Conservation (phyloP, 2,113 vertebrate species). For the Triplophysa dalaica region DNA sequence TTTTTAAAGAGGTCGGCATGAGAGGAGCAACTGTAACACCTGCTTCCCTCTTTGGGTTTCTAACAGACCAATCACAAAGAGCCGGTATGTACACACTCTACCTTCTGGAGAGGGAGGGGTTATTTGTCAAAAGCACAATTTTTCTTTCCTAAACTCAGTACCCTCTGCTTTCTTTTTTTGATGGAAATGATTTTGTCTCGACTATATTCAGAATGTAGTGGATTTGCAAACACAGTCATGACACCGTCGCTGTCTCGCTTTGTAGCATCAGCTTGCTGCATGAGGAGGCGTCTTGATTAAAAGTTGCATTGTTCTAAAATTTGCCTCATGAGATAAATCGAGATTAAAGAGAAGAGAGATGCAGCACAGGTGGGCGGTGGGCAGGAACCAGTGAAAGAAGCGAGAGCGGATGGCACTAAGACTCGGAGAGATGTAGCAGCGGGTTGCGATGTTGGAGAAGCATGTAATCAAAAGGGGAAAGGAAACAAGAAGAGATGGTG, state of each 20-base stretch:
- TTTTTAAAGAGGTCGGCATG: background rate
- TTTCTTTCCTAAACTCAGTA: background rate
- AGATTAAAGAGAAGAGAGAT: background rate
- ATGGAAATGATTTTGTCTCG: background rate
- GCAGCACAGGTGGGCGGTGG: constrained; percentile 8
- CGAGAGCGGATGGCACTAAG: background rate
- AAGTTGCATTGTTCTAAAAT: constrained; percentile 32
- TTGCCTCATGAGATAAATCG: constrained; percentile 21
- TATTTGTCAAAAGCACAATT: background rate
- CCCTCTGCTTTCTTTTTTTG: background rate
- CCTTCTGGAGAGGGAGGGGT: background rate
- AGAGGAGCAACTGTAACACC: constrained; percentile 12
- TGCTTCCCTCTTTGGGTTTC: constrained; percentile 4
- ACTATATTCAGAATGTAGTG: background rate
- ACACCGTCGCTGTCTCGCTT: background rate
- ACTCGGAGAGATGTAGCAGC: background rate
- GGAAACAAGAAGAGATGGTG: constrained; percentile 12
- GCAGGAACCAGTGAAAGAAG: constrained; percentile 6
- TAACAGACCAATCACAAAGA: constrained; percentile 9
- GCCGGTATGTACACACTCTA: background rate
- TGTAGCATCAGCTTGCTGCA: constrained; percentile 21
- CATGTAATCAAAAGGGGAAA: constrained; percentile 17
- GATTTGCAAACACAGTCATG: background rate
- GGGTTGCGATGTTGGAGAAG: constrained; percentile 1
- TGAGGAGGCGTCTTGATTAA: constrained; percentile 27